A percentile compares a stretch with the other conserved stretches of the same genome.
Conservation (phyloP, 1,140 invertebrate species). For the Pseudomyrmex gracilis region DNA sequence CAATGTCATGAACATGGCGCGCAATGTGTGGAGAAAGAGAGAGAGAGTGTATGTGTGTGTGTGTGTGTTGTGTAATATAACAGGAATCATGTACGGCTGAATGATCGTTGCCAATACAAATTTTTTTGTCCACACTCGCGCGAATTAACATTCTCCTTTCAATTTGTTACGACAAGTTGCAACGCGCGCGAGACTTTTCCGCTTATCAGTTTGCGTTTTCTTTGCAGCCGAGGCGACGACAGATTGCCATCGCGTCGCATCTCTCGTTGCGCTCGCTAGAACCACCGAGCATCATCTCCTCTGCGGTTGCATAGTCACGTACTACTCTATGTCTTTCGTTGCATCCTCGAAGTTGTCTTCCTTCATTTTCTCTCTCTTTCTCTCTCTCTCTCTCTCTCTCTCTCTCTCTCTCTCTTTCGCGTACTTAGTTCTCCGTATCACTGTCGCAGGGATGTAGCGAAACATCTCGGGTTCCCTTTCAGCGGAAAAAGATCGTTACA, state of each 20-base stretch:
- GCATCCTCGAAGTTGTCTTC: background rate
- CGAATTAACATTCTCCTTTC: conserved; percentile 47
- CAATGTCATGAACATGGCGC: conserved; percentile 41
- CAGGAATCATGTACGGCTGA: conserved; percentile 37
- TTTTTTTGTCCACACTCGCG: background rate
- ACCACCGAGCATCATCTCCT: conserved; percentile 70
- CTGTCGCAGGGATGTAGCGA: conserved; percentile 42
- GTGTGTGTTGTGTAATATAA: conserved; percentile 8
- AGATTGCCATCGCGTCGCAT: conserved; percentile 47
- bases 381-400: background rate
- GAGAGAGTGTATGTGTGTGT: conserved; percentile 18
- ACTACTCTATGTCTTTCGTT: conserved; percentile 54
- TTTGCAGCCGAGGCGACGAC: background rate
- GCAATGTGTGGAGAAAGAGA: conserved; percentile 10
- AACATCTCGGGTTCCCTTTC: background rate
- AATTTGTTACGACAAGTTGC: conserved; percentile 34
- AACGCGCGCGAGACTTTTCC: conserved; percentile 16
- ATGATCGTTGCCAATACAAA: conserved; percentile 17
- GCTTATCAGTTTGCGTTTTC: conserved; percentile 27
- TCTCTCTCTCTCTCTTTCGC: background rate
- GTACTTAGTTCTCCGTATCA: conserved; percentile 39
- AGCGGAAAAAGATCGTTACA: background rate
- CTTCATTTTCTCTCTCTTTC: conserved; percentile 19
- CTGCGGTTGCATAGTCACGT: conserved; percentile 79
- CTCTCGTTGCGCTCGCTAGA: conserved; percentile 73